phyloP scores from a whole-genome alignment of 2,797 vertebrate genomes.

The Oreochromis mossambicus region DNA sequence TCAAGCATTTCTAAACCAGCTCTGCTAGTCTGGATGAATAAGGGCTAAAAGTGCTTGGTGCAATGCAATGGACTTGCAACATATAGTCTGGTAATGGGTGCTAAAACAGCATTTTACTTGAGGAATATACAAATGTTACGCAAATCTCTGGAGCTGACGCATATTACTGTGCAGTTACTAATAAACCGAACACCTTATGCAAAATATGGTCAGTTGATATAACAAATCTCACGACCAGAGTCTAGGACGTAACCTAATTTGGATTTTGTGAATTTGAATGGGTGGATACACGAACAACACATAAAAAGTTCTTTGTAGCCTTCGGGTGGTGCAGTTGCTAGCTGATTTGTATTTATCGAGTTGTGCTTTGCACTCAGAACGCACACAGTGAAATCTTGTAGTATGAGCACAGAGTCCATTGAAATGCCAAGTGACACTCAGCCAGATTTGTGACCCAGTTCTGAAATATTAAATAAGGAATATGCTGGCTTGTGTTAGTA shows the following conservation, averaged over 20 bases:
- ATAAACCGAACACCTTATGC: slow-evolving; percentile 18
- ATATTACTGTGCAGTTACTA: neutral
- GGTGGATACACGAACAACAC: neutral
- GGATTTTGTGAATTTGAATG: slow-evolving; percentile 10
- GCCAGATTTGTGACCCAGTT: slow-evolving; percentile 29
- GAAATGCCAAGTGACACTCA: slow-evolving; percentile 30
- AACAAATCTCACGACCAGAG: neutral
- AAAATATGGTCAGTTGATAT: slow-evolving; percentile 1
- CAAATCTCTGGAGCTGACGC: slow-evolving; percentile 39
- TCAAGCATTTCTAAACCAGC: neutral
- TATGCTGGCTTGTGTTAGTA: slow-evolving; percentile 30
- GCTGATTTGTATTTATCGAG: slow-evolving; percentile 32
- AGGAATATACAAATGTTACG: slow-evolving; percentile 61
- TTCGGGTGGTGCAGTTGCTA: neutral
- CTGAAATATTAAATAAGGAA: slow-evolving; percentile 48
- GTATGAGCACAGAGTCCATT: neutral
- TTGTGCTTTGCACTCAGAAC: neutral
- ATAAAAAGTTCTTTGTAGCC: slow-evolving; percentile 8
- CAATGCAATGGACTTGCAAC: neutral
- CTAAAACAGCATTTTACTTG: neutral
- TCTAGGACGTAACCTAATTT: neutral
- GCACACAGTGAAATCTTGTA: slow-evolving; percentile 1
- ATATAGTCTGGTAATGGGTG: neutral
- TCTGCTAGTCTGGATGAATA: neutral
- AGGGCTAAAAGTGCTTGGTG: neutral